Base-by-base conservation (phyloP, 1,140 invertebrate genomes). In the Calosoma granatense region DNA sequence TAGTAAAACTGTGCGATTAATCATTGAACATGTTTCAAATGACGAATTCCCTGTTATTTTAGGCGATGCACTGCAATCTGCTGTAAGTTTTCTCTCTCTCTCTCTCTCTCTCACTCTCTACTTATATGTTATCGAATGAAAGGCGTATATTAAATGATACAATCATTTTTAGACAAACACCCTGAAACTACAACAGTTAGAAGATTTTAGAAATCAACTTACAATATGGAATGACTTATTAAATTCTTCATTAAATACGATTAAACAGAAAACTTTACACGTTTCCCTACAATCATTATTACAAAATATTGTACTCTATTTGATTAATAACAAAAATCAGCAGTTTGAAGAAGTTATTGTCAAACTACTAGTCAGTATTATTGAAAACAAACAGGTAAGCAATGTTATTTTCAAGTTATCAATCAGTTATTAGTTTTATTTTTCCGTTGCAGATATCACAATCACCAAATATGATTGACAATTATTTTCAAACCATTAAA, bases 11-110 rank as follows among this genome's bases (percentile, higher is more conserved):
- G 39, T 66, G 9, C 56, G 55, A 3, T 56, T 68, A 19, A 61
- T 68, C 20, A 56, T 64, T 30, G 61, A 62, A 20, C 59, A 62
- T 36, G 62, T 67, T 36, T 53, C 64, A 15, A 64, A 63, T 58
- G 64, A 69, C 26, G 22, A 64, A 17, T 69, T 69, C 55, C n/a
- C 47, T 20, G 15, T 22, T 1, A 55, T 66, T 20, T 39, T 59
- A 2, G 36, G 36, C 14, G 65, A 68, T 57, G 58, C 67, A 47
- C 52, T 62, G 15, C 20, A 61, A 54, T 55, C 60, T 36, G 61
- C 57, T 12, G 65, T 67, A 64, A 59, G 60, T 56, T 22, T 55
- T 47, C 21, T 4, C 6, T 55, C 17, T n/a, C 22, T 51, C 3
- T 56, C 11, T 56, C 22, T 14, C n/a, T 55, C 2, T 14, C 17